A percentile compares a stretch with the other conserved stretches of the same genome.
Conservation (phyloP, 1,140 invertebrate genomes). For the Hermetia illucens region DNA sequence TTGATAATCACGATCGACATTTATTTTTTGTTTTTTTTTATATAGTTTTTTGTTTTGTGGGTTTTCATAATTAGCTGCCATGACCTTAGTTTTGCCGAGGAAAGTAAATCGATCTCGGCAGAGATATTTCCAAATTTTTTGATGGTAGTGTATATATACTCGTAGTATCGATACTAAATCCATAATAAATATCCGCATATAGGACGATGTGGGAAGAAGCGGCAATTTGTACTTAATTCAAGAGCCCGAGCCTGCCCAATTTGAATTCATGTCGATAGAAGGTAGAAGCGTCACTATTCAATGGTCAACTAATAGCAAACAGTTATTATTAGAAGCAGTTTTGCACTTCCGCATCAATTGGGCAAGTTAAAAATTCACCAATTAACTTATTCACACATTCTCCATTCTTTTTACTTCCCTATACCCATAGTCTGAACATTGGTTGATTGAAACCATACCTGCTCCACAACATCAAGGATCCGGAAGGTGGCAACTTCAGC, state of each 20-base stretch:
- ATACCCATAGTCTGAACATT: conserved; percentile 16
- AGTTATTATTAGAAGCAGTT: conserved; percentile 23
- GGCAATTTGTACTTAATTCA: too few species aligned
- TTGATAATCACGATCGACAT: too few species aligned
- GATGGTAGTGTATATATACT: too few species aligned
- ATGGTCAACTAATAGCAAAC: conserved; percentile 25
- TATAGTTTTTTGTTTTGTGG: too few species aligned
- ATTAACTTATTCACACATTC: background rate
- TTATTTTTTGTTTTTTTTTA: too few species aligned
- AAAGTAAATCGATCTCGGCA: too few species aligned
- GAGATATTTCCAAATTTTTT: too few species aligned
- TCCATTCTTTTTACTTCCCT: background rate
- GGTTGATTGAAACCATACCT: conserved; percentile 22
- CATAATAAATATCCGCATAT: too few species aligned
- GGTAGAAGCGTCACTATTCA: conserved; percentile 19
- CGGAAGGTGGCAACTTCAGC: conserved; percentile 25
- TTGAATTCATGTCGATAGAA: conserved; percentile 16
- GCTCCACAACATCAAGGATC: conserved; percentile 21
- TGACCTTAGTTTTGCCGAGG: too few species aligned
- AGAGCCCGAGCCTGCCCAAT: conserved; percentile 22
- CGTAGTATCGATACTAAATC: too few species aligned
- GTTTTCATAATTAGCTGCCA: too few species aligned
- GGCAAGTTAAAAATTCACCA: conserved; percentile 10
- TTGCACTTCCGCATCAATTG: conserved; percentile 20
- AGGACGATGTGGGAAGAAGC: too few species aligned